Percentiles rank a stretch among this genome's conserved stretches.
phyloP scores from a whole-genome alignment of 2,888 invertebrate species.

The Stegophylla sp. region DNA sequence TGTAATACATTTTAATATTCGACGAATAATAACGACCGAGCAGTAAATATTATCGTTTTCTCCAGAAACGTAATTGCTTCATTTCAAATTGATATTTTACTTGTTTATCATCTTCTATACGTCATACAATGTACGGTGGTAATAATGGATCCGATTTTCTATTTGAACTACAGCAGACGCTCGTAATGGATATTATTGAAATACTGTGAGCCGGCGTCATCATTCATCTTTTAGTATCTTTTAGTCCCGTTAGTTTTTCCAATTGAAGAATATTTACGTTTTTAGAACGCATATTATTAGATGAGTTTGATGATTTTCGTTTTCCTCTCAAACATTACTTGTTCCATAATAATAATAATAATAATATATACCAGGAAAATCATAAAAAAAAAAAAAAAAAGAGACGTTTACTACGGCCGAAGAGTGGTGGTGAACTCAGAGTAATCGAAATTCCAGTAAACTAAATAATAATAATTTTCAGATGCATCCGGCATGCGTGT shows the following conservation, averaged over 20 bases:
- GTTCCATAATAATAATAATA: too few species aligned
- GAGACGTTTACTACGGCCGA: too few species aligned
- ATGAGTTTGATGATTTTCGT: too few species aligned
- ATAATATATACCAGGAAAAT: too few species aligned
- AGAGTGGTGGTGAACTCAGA: too few species aligned
- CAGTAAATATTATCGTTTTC: slow-evolving; percentile 18
- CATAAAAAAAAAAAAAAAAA: not conserved
- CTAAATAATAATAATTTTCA: too few species aligned
- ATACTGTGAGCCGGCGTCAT: slow-evolving; percentile 8
- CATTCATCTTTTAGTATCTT: slow-evolving; percentile 12
- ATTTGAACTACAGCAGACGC: slow-evolving; percentile 1
- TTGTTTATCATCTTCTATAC: not conserved
- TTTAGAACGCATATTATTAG: too few species aligned
- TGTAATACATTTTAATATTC: not conserved
- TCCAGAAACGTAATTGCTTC: not conserved
- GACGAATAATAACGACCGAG: not conserved
- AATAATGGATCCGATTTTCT: slow-evolving; percentile 14
- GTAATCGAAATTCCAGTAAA: too few species aligned
- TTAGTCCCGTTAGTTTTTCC: slow-evolving; percentile 15
- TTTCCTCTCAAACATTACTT: not conserved
- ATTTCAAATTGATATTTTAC: slow-evolving; percentile 37
- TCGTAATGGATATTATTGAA: slow-evolving; percentile 3
- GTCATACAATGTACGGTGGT: not conserved
- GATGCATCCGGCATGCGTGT: too few species aligned
- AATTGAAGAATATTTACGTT: not conserved